Evolutionary conservation across 2,113 vertebrate species (phyloP).

Genomic region (Perccottus glenii): DNA sequence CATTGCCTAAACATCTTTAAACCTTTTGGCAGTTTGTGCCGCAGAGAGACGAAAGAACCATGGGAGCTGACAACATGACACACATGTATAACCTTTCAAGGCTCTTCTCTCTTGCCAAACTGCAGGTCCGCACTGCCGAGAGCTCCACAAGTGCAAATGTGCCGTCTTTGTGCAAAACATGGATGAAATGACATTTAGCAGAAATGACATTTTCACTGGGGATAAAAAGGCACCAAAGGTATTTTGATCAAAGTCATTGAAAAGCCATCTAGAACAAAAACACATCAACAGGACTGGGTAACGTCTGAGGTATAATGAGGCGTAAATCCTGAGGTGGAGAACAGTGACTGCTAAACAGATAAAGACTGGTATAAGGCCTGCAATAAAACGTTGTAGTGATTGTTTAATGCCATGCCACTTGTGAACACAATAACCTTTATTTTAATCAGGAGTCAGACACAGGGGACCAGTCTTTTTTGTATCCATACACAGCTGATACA

Average conservation of each 20-base stretch:
- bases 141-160: conserved; percentile 57
- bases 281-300: conserved; percentile 43
- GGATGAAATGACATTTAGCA: conserved; percentile 62
- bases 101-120: conserved; percentile 51
- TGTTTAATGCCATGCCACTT: conserved; percentile 56
- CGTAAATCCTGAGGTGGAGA: conserved; percentile 56
- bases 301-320: conserved; percentile 54
- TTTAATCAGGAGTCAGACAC: conserved; percentile 49
- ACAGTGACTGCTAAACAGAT: conserved; percentile 34
- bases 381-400: conserved; percentile 39
- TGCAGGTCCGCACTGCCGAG: conserved; percentile 46
- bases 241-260: conserved; percentile 66
- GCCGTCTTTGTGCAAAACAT: conserved; percentile 39
- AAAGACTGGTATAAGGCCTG: conserved; percentile 30
- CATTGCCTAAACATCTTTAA: conserved; percentile 19
- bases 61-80: conserved; percentile 52
- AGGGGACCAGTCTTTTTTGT: conserved; percentile 31
- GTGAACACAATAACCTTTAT: conserved; percentile 63
- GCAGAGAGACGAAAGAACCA: conserved; percentile 46
- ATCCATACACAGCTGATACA: conserved; percentile 30
- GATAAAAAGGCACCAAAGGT: conserved; percentile 54
- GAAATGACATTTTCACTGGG: conserved; percentile 67
- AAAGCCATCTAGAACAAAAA: conserved; percentile 22
- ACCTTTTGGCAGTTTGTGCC: conserved; percentile 28
- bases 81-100: conserved; percentile 64